Evolutionary conservation across 2,797 vertebrate genomes (phyloP), one percentile per base, ranked within the genome.

Genomic region (Enteromius trimaculatus): DNA sequence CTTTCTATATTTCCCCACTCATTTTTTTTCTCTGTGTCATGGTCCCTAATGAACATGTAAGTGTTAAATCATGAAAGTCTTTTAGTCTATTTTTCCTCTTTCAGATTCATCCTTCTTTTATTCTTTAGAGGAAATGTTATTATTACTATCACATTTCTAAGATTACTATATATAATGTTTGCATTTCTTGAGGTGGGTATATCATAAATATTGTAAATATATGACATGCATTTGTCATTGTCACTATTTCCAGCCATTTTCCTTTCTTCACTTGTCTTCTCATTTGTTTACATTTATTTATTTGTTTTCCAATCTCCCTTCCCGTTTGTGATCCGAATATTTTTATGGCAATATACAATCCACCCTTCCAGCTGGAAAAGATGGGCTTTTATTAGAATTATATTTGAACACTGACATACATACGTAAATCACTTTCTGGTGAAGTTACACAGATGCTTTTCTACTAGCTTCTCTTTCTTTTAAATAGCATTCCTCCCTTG

Each of bases 51-150:
- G 62, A 84, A 80, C 77, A 75, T 74, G 51, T 86, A 81, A 84
- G 84, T 79, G 74, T 80, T 86, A 81, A 87, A 86, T 84, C 66
- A 75, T n/a, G 39, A 66, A 31, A 65, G 53, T 80, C 65, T 42
- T 83, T 76, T 78, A 31, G 68, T 70, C 39, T 39, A 65, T 70
- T 72, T 77, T 77, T 72, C 37, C 58, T 69, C 47, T 62, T 80
- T 26, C 65, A 78, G 34, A 77, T 80, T 69, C 16, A 3, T 68
- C 31, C 1, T 34, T 17, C 4, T 44, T 44, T 60, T 71, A 44
- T 31, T 80, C 2, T 71, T 70, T 42, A 31, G 23, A 71, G 37
- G 23, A 66, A 78, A 17, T 47, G 11, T 17, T 49, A 21, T 65
- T 78, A 81, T 37, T 80, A 39, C 31, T 0, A 23, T 58, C 49